Base-by-base conservation (phyloP, 2,797 vertebrate genomes). In the Alouatta caraya region DNA sequence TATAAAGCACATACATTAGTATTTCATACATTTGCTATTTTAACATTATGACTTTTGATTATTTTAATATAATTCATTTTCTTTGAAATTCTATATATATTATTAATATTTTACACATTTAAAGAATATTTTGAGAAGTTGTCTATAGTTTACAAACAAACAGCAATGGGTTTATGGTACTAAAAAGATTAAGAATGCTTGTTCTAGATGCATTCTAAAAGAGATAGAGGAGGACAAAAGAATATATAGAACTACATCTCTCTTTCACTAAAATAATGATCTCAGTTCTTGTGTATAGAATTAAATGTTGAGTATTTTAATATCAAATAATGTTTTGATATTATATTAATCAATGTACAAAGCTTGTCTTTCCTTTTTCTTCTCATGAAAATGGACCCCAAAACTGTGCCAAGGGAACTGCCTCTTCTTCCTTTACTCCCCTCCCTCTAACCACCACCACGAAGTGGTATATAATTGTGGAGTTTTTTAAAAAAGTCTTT, bases 141-240 rank as follows among this genome's bases (percentile, higher is more conserved):
- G 2, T 48, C 93, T 57, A 75, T 30, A 24, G 11, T 93, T 94
- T 93, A 83, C 19, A 76, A 75, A 44, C 17, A 92, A 64, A 75
- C 33, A 93, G 26, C 52, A 64, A 93, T 90, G 0, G 17, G 26
- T 89, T 91, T 73, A 33, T 24, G 46, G 26, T 37, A 82, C 33
- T 78, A 70, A 72, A 96, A 55, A 59, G 85, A 44, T 33, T 33
- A 84, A 96, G 72, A 88, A 70, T 88, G 22, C 59, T 82, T 94
- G 2, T 61, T 85, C 46, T 46, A 75, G 24, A 19, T 80, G 5
- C 13, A 48, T n/a, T 70, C 73, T 46, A 37, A 50, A 50, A 33
- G n/a, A 5, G 17, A 37, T 5, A 59, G 15, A 78, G 26, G 7
- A 78, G 15, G 26, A 70, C 57, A 26, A 95, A 95, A 78, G 5